Conservation (phyloP, 37 sponge, comb jelly and placozoan genomes). For the Spongilla lacustris region DNA sequence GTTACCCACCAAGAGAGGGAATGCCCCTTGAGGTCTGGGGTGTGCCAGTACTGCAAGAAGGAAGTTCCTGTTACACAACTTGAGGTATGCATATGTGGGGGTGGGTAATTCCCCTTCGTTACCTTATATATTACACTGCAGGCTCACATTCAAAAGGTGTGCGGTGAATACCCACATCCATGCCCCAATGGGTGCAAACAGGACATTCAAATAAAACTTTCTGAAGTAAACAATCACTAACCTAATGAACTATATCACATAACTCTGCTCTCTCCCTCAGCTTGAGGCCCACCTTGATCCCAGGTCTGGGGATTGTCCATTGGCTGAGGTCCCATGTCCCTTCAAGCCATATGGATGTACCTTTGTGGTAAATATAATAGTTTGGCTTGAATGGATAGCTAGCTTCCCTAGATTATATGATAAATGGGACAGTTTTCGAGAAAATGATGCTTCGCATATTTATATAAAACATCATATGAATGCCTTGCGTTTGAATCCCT, state of each 20-base stretch:
- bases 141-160: constrained; percentile 50
- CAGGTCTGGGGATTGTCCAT: constrained; percentile 50
- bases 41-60: constrained; percentile 42
- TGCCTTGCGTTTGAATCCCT: too few species aligned
- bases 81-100: constrained; percentile 14
- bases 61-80: constrained; percentile 48
- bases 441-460: too few species aligned
- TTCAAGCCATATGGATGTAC: constrained; percentile 12
- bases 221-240: constrained; percentile 14
- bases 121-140: too few species aligned
- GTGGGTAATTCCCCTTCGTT: neutral
- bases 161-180: constrained; percentile 10
- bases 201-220: constrained; percentile 11
- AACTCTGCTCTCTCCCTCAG: constrained; percentile 12
- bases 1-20: constrained; percentile 18
- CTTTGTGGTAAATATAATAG: neutral
- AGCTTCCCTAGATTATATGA: too few species aligned
- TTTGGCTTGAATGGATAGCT: too few species aligned
- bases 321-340: constrained; percentile 48
- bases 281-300: constrained; percentile 30
- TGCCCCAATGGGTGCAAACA: constrained; percentile 57
- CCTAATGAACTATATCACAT: too few species aligned
- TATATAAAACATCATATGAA: too few species aligned
- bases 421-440: neutral
- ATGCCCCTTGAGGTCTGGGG: constrained; percentile 64